Evolutionary conservation across 1,140 invertebrate genomes (phyloP), one percentile per base, ranked within the genome.

Genomic region (Lethocerus indicus): DNA sequence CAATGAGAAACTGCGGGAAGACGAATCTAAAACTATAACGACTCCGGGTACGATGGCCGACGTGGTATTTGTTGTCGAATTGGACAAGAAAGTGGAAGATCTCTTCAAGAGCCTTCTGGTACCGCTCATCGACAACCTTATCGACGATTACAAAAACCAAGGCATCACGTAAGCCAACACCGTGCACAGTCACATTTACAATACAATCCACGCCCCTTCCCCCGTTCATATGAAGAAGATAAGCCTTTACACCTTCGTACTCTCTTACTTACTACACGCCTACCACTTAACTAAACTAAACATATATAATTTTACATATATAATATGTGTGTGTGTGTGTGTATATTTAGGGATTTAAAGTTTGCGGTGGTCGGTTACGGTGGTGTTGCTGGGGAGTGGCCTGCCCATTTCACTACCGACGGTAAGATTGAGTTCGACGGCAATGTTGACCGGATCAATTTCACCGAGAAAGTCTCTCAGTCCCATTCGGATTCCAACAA

Each of bases 1-100:
- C 0, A 64, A 67, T 9, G 59, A 72, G 51, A 63, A 68, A 16
- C 57, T 71, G 18, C 58, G 69, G 0, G 47, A 74, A 14, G 75
- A 72, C 4, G 72, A 80, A 26, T 66, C 62, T 20, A 79, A 81
- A 59, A 74, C 71, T 35, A 65, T 82, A 0, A 79, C 78, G 58
- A 59, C 73, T 23, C 81, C 80, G 1, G 69, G 68, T 35, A 81
- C 78, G 50, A 67, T 79, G 54, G 82, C 80, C 7, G 83, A 87
- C 56, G 67, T 86, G 50, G 63, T 87, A 3, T 66, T 86, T 28
- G 67, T 79, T 6, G 68, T 86, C 14, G 81, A 85, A 64, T 76
- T 63, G 58, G 61, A 58, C 36, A 16, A 50, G 12, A 50, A 63
- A 1, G 71, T 70, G 41, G 64, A 67, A 26, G 68, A 68, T 42